phyloP scores from a whole-genome alignment of 2,888 invertebrate species.

The Cyrtodaria siliqua region DNA sequence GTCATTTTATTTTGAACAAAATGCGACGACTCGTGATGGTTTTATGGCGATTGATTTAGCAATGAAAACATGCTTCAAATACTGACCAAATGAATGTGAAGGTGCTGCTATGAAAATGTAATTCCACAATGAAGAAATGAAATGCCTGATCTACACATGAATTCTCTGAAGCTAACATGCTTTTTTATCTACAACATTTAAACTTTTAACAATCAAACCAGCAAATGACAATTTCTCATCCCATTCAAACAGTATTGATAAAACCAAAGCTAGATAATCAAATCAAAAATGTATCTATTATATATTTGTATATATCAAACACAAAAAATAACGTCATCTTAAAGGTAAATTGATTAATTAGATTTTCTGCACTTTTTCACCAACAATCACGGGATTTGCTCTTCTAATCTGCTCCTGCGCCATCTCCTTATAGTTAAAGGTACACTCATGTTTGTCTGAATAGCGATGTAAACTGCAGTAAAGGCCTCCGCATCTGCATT shows the following conservation, averaged over 20 bases:
- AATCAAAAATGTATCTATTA: background rate
- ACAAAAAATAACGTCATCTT: conserved; percentile 3
- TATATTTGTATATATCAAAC: conserved; percentile 16
- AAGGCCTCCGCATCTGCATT: conserved; percentile 99
- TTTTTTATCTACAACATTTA: no score
- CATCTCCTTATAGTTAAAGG: conserved; percentile 99
- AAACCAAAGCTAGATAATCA: background rate
- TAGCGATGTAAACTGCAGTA: conserved; percentile 99
- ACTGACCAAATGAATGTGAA: no score
- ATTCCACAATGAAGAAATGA: no score
- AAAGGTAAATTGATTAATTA: conserved; percentile 88
- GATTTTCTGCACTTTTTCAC: conserved; percentile 99
- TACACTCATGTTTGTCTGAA: conserved; percentile 99
- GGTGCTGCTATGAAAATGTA: no score
- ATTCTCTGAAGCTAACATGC: no score
- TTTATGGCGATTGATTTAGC: no score
- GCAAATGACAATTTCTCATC: no score
- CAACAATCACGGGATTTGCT: conserved; percentile 99
- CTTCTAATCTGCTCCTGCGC: conserved; percentile 98
- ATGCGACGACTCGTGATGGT: no score
- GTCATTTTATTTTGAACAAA: no score
- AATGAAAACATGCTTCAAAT: no score
- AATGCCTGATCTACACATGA: no score
- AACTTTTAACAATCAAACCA: no score
- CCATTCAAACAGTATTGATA: background rate